Percentiles rank a stretch among this genome's conserved stretches.
Conservation (phyloP, 2,888 invertebrate species). For the Ethmia dodecea region DNA sequence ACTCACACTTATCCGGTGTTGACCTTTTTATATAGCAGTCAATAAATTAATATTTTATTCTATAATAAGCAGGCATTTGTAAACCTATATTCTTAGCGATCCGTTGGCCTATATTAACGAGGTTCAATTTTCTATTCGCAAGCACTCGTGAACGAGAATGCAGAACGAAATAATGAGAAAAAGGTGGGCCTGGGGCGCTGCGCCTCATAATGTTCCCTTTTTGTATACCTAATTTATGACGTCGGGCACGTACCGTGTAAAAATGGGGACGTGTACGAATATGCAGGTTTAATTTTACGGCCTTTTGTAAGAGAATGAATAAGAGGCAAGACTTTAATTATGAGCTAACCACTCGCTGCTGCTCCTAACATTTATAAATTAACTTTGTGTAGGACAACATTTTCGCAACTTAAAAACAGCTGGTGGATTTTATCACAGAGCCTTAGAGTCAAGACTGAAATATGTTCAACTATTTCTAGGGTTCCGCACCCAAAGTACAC, state of each 20-base stretch:
- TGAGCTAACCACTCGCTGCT: slow-evolving; percentile 43
- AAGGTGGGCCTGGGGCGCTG: slow-evolving; percentile 46
- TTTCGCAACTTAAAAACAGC: slow-evolving; percentile 24
- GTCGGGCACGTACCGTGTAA: slow-evolving; percentile 53
- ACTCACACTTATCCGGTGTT: too few relatives aligned
- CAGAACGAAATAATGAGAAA: slow-evolving; percentile 44
- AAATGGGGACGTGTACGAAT: slow-evolving; percentile 57
- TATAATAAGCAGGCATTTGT: too few relatives aligned
- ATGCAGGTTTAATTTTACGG: slow-evolving; percentile 63
- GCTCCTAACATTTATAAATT: slow-evolving; percentile 41
- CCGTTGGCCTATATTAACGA: too few relatives aligned
- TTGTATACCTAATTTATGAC: slow-evolving; percentile 65
- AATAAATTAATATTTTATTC: too few relatives aligned
- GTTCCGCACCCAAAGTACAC: too few relatives aligned
- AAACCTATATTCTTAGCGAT: too few relatives aligned
- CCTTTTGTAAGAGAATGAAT: slow-evolving; percentile 58
- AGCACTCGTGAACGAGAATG: slow-evolving; percentile 38
- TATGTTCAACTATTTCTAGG: too few relatives aligned
- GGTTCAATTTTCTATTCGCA: slow-evolving; percentile 35
- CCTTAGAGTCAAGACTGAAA: too few relatives aligned
- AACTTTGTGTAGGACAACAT: slow-evolving; percentile 41
- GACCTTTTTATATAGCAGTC: too few relatives aligned
- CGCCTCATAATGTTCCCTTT: slow-evolving; percentile 55
- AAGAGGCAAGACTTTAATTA: slow-evolving; percentile 62
- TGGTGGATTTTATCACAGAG: too few relatives aligned